A percentile compares a stretch with the other conserved stretches of the same genome.
Evolutionary conservation across 2,888 invertebrate species (phyloP).

Genomic region (Hypomecis punctinalis): DNA sequence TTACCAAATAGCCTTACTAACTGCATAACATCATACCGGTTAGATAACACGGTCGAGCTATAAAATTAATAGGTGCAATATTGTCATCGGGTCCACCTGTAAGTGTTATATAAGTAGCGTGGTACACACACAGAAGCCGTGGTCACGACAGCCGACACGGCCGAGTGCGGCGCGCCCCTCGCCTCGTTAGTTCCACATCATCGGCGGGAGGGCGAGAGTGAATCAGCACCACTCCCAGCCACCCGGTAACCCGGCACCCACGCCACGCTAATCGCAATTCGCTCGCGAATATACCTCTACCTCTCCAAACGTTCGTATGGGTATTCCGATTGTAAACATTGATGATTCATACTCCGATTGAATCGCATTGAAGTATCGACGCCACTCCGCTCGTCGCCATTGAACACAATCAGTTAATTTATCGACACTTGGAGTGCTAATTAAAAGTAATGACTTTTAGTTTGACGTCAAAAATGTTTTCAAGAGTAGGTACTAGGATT

Average conservation of each 20-base stretch:
- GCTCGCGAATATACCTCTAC: conserved; percentile 36
- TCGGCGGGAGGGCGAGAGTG: conserved; percentile 72
- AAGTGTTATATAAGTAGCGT: conserved; percentile 53
- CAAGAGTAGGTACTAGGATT: background rate
- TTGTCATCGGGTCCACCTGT: conserved; percentile 42
- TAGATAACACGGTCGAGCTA: conserved; percentile 39
- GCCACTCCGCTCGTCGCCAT: conserved; percentile 10
- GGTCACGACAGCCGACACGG: conserved; percentile 72
- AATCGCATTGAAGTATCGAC: conserved; percentile 31
- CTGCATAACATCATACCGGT: conserved; percentile 31
- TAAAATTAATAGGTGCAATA: conserved; percentile 39
- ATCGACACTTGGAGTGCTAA: conserved; percentile 25
- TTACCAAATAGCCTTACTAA: conserved; percentile 28
- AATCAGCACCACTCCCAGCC: conserved; percentile 65
- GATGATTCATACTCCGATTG: conserved; percentile 42
- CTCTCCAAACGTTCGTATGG: conserved; percentile 33
- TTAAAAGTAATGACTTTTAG: conserved; percentile 11
- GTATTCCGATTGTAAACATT: conserved; percentile 41
- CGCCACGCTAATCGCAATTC: conserved; percentile 48
- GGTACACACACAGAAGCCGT: conserved; percentile 52
- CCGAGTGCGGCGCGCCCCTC: conserved; percentile 55
- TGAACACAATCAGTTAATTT: conserved; percentile 32
- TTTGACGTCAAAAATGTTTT: background rate
- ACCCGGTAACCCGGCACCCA: conserved; percentile 35
- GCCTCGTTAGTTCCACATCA: conserved; percentile 64